These are phyloP conservation scores for Dendrolimus kikuchii DNA, from an alignment of 1,140 invertebrate genomes.

Conservation along the genomic window DNA sequence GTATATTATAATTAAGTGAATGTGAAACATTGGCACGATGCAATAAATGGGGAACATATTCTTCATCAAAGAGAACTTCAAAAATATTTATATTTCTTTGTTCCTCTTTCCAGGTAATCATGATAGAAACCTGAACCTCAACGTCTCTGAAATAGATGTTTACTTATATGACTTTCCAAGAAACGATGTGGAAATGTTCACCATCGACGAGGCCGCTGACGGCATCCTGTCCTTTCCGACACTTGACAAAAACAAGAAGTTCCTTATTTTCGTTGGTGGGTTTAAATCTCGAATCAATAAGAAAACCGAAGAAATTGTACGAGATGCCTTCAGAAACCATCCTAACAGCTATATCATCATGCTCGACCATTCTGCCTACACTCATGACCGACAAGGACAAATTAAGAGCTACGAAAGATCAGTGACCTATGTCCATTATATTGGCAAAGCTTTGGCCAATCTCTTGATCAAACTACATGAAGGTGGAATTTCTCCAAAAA, in stretches of 20 bases:
- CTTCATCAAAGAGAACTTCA: too few species aligned
- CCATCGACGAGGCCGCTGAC: slow-evolving; percentile 36
- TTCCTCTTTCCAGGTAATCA: slow-evolving; percentile 43
- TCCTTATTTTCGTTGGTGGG: slow-evolving; percentile 56
- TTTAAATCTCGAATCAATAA: slow-evolving; percentile 58
- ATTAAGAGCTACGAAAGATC: slow-evolving; percentile 58
- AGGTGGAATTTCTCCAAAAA: slow-evolving; percentile 44
- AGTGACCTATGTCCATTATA: slow-evolving; percentile 53
- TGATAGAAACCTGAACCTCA: slow-evolving; percentile 35
- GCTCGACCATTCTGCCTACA: slow-evolving; percentile 54
- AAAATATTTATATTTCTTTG: too few species aligned
- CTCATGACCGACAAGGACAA: slow-evolving; percentile 45
- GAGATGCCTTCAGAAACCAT: slow-evolving; percentile 43
- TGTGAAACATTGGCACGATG: too few species aligned
- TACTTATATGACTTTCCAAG: slow-evolving; percentile 55
- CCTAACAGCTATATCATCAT: slow-evolving; percentile 56
- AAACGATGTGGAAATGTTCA: slow-evolving; percentile 31
- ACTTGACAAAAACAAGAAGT: slow-evolving; percentile 46
- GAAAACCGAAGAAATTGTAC: slow-evolving; percentile 41
- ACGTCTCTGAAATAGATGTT: slow-evolving; percentile 45
- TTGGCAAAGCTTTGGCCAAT: slow-evolving; percentile 48
- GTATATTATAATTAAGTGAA: too few species aligned
- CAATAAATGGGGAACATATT: too few species aligned
- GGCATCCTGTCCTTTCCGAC: slow-evolving; percentile 33
- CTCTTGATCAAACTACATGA: slow-evolving; percentile 33